phyloP scores from a whole-genome alignment of 2,113 vertebrate genomes.

The Isichthys henryi region DNA sequence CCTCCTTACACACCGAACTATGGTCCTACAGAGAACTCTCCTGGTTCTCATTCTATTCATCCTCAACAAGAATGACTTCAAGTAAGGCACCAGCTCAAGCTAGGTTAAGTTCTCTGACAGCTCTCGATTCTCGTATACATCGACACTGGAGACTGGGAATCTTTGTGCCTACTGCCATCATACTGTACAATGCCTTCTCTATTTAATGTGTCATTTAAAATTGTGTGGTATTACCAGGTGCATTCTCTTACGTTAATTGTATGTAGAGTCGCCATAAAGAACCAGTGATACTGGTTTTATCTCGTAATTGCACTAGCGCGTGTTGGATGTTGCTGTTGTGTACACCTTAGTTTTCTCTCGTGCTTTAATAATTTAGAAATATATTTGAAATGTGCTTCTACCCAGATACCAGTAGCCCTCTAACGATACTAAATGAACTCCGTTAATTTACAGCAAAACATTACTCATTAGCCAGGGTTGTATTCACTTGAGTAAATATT shows the following conservation, averaged over 20 bases:
- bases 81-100: neutral
- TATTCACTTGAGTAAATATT: slow-evolving; percentile 7
- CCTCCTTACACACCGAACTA: neutral
- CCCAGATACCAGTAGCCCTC: neutral
- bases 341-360: neutral
- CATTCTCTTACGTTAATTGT: neutral
- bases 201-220: neutral
- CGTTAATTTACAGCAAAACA: neutral
- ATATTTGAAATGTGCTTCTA: neutral
- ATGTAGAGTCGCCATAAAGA: neutral
- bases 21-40: neutral
- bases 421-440: neutral
- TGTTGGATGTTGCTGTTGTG: neutral
- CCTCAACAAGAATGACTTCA: neutral
- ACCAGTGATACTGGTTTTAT: neutral
- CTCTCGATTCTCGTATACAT: neutral
- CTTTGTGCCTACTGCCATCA: neutral
- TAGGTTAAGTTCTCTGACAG: neutral
- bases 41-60: neutral
- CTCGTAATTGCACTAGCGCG: neutral
- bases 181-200: neutral
- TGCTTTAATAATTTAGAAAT: neutral
- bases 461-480: neutral
- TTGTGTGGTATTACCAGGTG: neutral
- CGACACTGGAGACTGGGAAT: neutral